A percentile compares a stretch with the other conserved stretches of the same genome.
Conservation (phyloP, 1,140 invertebrate species). For the Orussus abietinus region DNA sequence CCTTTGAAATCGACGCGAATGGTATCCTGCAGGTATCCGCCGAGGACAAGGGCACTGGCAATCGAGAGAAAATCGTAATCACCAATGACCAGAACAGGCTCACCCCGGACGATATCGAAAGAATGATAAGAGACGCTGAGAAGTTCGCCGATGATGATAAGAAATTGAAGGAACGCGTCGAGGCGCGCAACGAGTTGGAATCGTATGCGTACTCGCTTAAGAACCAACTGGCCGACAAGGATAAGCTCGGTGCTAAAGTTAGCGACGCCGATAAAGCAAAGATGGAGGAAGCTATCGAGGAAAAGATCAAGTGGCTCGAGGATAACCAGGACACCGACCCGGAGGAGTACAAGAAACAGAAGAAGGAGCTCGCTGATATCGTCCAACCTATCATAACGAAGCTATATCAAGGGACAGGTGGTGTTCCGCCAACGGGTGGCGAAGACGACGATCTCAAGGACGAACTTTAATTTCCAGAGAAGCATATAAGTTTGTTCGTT, state of each 20-base stretch:
- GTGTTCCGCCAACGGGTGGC: constrained; percentile 65
- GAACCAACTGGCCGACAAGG: constrained; percentile 96
- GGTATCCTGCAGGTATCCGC: constrained; percentile 95
- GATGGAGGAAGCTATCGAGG: constrained; percentile 93
- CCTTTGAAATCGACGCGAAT: constrained; percentile 99
- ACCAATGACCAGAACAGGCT: constrained; percentile 97
- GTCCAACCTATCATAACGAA: constrained; percentile 98
- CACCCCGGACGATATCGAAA: constrained; percentile 96
- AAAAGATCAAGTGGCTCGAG: constrained; percentile 98
- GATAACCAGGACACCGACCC: constrained; percentile 91
- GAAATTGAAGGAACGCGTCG: constrained; percentile 94
- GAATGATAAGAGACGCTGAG: constrained; percentile 98
- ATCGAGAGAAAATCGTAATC: constrained; percentile 97
- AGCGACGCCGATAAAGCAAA: constrained; percentile 89
- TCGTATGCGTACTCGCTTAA: constrained; percentile 98
- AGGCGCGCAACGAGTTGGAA: constrained; percentile 92
- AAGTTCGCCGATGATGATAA: constrained; percentile 99
- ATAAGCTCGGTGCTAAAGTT: constrained; percentile 93
- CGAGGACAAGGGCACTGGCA: constrained; percentile 98
- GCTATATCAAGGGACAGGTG: constrained; percentile 83
- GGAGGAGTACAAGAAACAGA: constrained; percentile 94
- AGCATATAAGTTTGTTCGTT: constrained; percentile 17
- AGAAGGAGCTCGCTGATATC: constrained; percentile 94
- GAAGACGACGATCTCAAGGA: constrained; percentile 75
- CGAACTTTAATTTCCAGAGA: constrained; percentile 68